Percentiles rank a stretch among this genome's conserved stretches.
These are phyloP conservation scores for Dermochelys coriacea DNA, from an alignment of 2,797 vertebrate genomes.

Conservation along the genomic window DNA sequence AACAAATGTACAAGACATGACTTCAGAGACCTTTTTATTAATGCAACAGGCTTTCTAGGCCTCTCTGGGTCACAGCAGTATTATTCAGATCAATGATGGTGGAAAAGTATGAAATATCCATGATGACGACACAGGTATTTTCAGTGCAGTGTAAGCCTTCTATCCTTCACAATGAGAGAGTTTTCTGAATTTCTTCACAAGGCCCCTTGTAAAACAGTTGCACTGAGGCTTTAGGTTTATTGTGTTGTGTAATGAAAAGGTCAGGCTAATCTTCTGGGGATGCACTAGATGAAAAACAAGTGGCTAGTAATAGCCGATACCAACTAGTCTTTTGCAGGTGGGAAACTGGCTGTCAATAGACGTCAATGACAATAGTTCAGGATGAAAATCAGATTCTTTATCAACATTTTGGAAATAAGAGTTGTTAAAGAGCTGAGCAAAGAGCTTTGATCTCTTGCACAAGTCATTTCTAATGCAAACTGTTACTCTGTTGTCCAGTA, in stretches of 20 bases:
- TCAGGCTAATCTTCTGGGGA: conserved; percentile 11
- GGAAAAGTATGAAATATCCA: conserved; percentile 20
- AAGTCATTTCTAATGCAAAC: not conserved
- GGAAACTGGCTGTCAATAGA: not conserved
- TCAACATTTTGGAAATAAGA: not conserved
- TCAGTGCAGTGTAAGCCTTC: not conserved
- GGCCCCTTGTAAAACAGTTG: not conserved
- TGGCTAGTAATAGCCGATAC: conserved; percentile 13
- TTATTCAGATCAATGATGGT: conserved; percentile 14
- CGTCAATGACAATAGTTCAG: not conserved
- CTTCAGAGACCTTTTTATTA: conserved; percentile 25
- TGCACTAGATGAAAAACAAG: not conserved
- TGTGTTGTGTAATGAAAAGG: not conserved
- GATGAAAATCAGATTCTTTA: not conserved
- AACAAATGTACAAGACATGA: not conserved
- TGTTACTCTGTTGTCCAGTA: not conserved
- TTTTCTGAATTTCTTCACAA: conserved; percentile 16
- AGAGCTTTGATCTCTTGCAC: not conserved
- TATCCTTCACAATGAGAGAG: not conserved
- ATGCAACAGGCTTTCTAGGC: not conserved
- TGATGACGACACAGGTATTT: not conserved
- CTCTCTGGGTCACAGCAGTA: not conserved
- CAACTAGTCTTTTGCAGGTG: not conserved
- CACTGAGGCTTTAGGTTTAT: not conserved
- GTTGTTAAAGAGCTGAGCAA: not conserved